Conservation (phyloP, 2,888 invertebrate species). For the Chymomyza procnemis region DNA sequence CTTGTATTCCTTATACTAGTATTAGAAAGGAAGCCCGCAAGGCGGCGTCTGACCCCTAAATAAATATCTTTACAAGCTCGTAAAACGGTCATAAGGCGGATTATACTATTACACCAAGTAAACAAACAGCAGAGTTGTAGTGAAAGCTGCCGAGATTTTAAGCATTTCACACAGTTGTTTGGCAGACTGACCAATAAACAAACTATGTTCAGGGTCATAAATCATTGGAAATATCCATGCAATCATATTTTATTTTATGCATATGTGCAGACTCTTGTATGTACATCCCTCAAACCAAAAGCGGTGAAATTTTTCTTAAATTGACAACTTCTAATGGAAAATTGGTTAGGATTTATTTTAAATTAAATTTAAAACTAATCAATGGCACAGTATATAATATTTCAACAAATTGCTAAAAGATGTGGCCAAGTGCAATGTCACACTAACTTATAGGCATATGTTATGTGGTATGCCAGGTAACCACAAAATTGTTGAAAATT, state of each 20-base stretch:
- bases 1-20: conserved; percentile 48
- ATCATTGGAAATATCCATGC: conserved; percentile 51
- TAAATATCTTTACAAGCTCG: conserved; percentile 15
- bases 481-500: conserved; percentile 60
- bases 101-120: conserved; percentile 24
- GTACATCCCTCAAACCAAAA: not conserved
- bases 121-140: conserved; percentile 45
- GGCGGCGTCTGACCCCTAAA: conserved; percentile 67
- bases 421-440: conserved; percentile 70
- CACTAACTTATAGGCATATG: conserved; percentile 64
- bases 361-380: conserved; percentile 66
- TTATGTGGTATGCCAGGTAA: conserved; percentile 6
- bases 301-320: conserved; percentile 49
- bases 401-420: conserved; percentile 66
- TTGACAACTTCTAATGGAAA: conserved; percentile 71
- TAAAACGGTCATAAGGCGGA: conserved; percentile 23
- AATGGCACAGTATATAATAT: conserved; percentile 42
- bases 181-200: conserved; percentile 31
- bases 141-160: conserved; percentile 51
- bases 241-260: conserved; percentile 28
- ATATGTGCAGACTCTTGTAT: conserved; percentile 6
- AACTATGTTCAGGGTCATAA: conserved; percentile 54
- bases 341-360: conserved; percentile 58
- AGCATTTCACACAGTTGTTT: conserved; percentile 69
- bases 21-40: conserved; percentile 67